Evolutionary conservation across 2,888 invertebrate species (phyloP).

Genomic region (Pammene aurita): DNA sequence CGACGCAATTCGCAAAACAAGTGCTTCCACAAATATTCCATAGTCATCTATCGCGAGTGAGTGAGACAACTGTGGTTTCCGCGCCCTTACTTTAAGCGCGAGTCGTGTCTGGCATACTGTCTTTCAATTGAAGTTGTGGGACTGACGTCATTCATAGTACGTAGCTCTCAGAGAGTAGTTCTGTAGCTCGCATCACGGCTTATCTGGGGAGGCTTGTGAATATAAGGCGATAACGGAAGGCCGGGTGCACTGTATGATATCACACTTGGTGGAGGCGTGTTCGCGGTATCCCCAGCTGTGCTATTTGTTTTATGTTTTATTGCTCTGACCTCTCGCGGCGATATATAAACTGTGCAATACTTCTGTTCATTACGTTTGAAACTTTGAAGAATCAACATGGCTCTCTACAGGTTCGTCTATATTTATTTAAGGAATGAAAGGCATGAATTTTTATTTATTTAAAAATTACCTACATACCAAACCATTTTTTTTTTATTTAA

Average conservation of each 20-base stretch:
- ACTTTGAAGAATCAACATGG: constrained; percentile 63
- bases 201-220: constrained; percentile 71
- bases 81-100: constrained; percentile 62
- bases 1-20: constrained; percentile 81
- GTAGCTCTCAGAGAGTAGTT: constrained; percentile 82
- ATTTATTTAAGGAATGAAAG: constrained; percentile 2
- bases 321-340: constrained; percentile 59
- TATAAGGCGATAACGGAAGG: constrained; percentile 75
- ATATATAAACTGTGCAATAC: constrained; percentile 48
- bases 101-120: constrained; percentile 71
- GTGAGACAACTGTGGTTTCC: constrained; percentile 66
- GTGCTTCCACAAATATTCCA: constrained; percentile 81
- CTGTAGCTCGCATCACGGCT: constrained; percentile 75
- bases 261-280: constrained; percentile 75
- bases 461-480: no score
- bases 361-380: constrained; percentile 55
- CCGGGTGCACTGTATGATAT: constrained; percentile 73
- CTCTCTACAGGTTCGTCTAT: constrained; percentile 69
- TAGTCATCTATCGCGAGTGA: constrained; percentile 76
- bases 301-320: constrained; percentile 47
- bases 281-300: constrained; percentile 57
- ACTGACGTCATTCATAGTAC: constrained; percentile 81
- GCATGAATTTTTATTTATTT: constrained; percentile 3
- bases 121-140: constrained; percentile 67
- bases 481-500: no score